Conservation (phyloP, 2,797 vertebrate genomes). For the Euphonia xanthogaster region DNA sequence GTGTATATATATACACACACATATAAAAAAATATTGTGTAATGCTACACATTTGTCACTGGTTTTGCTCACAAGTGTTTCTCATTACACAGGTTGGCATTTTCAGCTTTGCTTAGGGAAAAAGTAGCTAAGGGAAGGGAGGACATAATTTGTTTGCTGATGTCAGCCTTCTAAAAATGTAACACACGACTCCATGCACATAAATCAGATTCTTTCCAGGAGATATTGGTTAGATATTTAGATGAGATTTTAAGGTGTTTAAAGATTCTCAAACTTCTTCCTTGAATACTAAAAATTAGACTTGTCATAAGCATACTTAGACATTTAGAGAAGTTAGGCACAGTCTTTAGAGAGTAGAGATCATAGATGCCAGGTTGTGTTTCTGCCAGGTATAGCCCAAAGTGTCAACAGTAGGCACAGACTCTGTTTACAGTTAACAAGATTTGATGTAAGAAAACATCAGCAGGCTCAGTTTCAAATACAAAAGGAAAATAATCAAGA, state of each 20-base stretch:
- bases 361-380: neutral
- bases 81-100: neutral
- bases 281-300: neutral
- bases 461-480: neutral
- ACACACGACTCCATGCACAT: accelerated
- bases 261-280: neutral
- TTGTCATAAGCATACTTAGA: neutral
- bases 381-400: neutral
- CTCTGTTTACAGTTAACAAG: neutral
- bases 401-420: neutral
- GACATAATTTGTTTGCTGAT: neutral
- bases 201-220: neutral
- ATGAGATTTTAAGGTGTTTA: neutral
- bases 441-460: neutral
- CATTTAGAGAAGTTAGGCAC: neutral
- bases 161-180: neutral
- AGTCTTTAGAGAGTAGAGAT: neutral
- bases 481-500: neutral
- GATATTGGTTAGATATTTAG: neutral
- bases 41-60: neutral
- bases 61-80: neutral
- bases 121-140: neutral
- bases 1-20: neutral
- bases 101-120: neutral
- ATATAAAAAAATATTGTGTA: neutral